phyloP scores from a whole-genome alignment of 2,113 vertebrate species.

The Phyllostomus hastatus region DNA sequence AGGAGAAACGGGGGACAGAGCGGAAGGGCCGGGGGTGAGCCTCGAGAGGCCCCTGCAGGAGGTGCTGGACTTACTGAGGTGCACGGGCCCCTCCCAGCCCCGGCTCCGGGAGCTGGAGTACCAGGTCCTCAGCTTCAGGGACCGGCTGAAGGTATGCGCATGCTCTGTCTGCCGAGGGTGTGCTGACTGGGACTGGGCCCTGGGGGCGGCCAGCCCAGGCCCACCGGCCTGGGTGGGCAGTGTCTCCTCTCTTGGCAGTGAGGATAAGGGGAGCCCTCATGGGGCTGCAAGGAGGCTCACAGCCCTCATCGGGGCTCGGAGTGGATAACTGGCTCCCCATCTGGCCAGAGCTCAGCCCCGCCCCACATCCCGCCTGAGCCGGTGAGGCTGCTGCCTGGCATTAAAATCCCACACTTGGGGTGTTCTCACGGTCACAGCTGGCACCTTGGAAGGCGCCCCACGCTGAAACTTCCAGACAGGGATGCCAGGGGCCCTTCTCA shows the following conservation, averaged over 20 bases:
- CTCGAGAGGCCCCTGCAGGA: slow-evolving; percentile 81
- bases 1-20: background rate
- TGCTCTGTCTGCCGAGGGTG: background rate
- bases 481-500: accelerated
- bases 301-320: background rate
- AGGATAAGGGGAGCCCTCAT: accelerated
- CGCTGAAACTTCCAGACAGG: accelerated
- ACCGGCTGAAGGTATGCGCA: slow-evolving; percentile 86
- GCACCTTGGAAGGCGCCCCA: accelerated
- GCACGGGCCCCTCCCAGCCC: background rate
- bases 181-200: accelerated
- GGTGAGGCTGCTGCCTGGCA: background rate
- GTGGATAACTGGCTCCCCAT: accelerated
- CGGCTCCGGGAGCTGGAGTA: slow-evolving; percentile 83
- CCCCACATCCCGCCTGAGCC: background rate
- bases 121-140: slow-evolving; percentile 83
- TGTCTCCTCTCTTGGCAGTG: background rate
- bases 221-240: accelerated
- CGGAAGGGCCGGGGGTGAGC: accelerated
- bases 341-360: background rate
- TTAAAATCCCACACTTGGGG: background rate
- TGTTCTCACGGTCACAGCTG: background rate
- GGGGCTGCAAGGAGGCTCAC: background rate
- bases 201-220: background rate
- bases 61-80: slow-evolving; percentile 80